A percentile compares a stretch with the other conserved stretches of the same genome.
Evolutionary conservation across 2,113 vertebrate species (phyloP).

Genomic region (Solea solea): DNA sequence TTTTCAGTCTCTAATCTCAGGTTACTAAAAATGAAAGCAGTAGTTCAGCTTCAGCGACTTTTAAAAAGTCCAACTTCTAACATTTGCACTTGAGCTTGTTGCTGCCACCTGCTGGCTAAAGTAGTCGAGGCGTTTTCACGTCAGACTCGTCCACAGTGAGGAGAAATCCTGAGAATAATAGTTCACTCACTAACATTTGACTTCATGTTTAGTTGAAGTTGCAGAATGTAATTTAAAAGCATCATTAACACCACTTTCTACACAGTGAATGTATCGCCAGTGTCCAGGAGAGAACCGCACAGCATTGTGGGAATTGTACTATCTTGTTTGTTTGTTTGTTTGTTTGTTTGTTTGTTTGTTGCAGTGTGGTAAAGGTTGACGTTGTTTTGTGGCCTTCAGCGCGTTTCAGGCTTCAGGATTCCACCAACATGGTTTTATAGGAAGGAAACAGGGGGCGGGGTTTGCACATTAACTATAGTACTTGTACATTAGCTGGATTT

Average conservation of each 20-base stretch:
- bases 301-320: background rate
- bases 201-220: background rate
- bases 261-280: conserved; percentile 69
- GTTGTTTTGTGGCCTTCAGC: conserved; percentile 5
- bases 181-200: background rate
- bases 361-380: background rate
- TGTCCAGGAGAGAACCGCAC: background rate
- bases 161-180: background rate
- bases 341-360: background rate
- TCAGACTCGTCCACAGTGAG: background rate
- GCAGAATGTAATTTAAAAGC: conserved; percentile 66
- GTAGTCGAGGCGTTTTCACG: background rate
- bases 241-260: conserved; percentile 37
- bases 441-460: background rate
- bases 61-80: background rate
- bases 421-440: conserved; percentile 9
- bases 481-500: conserved; percentile 5
- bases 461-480: conserved; percentile 50
- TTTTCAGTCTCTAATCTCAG: too few relatives aligned
- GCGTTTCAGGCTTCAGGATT: conserved; percentile 12
- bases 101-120: conserved; percentile 70
- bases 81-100: conserved; percentile 35
- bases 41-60: conserved; percentile 7
- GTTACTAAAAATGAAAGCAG: too few relatives aligned
- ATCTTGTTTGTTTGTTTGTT: background rate